Evolutionary conservation across 1,140 invertebrate genomes (phyloP).

Genomic region (Temnothorax curvispinosus): DNA sequence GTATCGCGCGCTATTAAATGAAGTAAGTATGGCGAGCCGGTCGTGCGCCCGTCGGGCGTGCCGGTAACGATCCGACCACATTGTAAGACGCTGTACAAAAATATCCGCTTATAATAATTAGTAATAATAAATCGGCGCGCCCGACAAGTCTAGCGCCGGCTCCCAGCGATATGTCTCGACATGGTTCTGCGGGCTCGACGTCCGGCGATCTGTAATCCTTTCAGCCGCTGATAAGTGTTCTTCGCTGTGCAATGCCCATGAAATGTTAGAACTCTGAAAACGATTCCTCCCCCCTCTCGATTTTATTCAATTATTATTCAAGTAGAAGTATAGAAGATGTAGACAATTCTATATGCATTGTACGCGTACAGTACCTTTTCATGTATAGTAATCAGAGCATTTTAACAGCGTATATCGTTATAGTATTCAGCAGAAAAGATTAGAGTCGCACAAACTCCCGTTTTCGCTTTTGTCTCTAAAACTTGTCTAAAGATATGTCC

Average conservation of each 20-base stretch:
- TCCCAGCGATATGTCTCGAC: slow-evolving; percentile 81
- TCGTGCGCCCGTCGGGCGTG: slow-evolving; percentile 75
- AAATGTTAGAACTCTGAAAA: neutral
- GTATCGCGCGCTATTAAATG: slow-evolving; percentile 65
- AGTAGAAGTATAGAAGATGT: neutral
- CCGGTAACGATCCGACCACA: slow-evolving; percentile 79
- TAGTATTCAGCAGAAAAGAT: slow-evolving; percentile 23
- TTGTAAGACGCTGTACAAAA: slow-evolving; percentile 84
- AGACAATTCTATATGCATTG: neutral
- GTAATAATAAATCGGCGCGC: slow-evolving; percentile 77
- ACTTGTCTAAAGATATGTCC: slow-evolving; percentile 66
- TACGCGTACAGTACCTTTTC: neutral
- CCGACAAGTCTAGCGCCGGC: slow-evolving; percentile 77
- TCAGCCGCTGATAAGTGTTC: slow-evolving; percentile 23
- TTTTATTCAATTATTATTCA: neutral
- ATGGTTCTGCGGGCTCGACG: slow-evolving; percentile 77
- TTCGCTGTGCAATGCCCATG: neutral
- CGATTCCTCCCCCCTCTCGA: neutral
- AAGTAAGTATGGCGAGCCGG: slow-evolving; percentile 66
- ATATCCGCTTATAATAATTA: slow-evolving; percentile 82
- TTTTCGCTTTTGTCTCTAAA: slow-evolving; percentile 62
- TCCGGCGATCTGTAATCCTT: slow-evolving; percentile 22
- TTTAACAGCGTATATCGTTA: neutral
- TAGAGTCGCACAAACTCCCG: slow-evolving; percentile 49
- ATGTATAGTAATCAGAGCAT: neutral